Evolutionary conservation across 1,140 invertebrate species (phyloP).

Genomic region (Oscheius sp.): DNA sequence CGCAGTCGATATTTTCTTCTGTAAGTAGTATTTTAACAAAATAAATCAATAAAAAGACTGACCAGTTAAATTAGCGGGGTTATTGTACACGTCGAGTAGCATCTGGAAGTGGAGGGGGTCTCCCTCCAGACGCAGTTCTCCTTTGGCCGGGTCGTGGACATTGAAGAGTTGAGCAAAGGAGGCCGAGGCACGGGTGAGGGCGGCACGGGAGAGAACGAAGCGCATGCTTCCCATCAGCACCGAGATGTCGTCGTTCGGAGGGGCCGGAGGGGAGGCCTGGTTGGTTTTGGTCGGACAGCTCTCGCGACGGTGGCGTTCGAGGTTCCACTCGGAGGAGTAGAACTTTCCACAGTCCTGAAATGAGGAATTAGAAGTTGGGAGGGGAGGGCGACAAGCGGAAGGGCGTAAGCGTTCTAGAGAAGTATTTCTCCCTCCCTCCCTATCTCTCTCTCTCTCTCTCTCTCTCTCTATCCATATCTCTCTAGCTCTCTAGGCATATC

Average conservation of each 20-base stretch:
- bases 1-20: not conserved
- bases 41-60: too few species aligned
- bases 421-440: too few species aligned
- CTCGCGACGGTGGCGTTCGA: constrained; percentile 10
- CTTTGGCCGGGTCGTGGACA: not conserved
- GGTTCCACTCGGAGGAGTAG: constrained; percentile 17
- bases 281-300: not conserved
- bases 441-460: too few species aligned
- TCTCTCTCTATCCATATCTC: too few species aligned
- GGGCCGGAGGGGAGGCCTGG: not conserved
- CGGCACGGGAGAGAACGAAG: not conserved
- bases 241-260: not conserved
- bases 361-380: too few species aligned
- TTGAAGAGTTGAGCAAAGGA: not conserved
- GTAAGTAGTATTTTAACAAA: not conserved
- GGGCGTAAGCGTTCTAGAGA: too few species aligned
- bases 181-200: not conserved
- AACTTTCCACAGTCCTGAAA: constrained; percentile 9
- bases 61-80: not conserved
- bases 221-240: not conserved
- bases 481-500: too few species aligned
- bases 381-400: too few species aligned
- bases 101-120: not conserved
- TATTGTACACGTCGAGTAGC: not conserved
- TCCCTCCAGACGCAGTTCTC: constrained; percentile 1